phyloP scores from a whole-genome alignment of 2,888 invertebrate species.

The Chalcis sispes region DNA sequence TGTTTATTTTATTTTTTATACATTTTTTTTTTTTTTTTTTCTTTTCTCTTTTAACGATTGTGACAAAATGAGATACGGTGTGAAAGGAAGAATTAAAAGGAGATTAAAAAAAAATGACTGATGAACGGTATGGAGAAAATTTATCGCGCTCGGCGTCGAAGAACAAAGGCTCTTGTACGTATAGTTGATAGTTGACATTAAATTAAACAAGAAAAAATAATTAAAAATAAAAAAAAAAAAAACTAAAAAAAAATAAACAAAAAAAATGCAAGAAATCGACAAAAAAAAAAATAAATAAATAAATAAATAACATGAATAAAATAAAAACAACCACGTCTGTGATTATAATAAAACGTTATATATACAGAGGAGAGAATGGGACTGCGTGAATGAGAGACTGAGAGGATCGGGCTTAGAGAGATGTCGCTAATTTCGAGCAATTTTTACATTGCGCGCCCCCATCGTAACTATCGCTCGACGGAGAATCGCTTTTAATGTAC shows the following conservation, averaged over 20 bases:
- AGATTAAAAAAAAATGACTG: conserved; percentile 46
- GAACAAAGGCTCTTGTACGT: conserved; percentile 69
- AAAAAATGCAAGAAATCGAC: too few species aligned
- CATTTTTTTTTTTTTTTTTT: not conserved
- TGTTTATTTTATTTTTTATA: not conserved
- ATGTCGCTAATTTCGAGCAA: too few species aligned
- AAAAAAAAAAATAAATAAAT: conserved; percentile 5
- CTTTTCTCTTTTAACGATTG: not conserved
- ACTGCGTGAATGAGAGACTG: conserved; percentile 52
- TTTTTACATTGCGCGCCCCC: too few species aligned
- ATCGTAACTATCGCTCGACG: too few species aligned
- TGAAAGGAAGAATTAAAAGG: conserved; percentile 12
- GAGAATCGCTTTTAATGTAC: too few species aligned
- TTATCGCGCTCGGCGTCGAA: conserved; percentile 66
- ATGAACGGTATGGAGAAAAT: conserved; percentile 54
- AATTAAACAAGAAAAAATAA: conserved; percentile 1
- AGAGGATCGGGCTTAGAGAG: conserved; percentile 24
- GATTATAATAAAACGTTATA: conserved; percentile 70
- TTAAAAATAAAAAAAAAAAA: conserved; percentile 26
- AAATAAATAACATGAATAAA: conserved; percentile 22
- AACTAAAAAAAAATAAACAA: conserved; percentile 6
- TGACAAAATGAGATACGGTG: not conserved
- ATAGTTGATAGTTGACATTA: conserved; percentile 66
- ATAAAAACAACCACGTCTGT: conserved; percentile 69
- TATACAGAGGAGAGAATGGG: conserved; percentile 58